Evolutionary conservation across 2,113 vertebrate genomes (phyloP), one percentile per base, ranked within the genome.

Genomic region (Onychostruthus taczanowskii): DNA sequence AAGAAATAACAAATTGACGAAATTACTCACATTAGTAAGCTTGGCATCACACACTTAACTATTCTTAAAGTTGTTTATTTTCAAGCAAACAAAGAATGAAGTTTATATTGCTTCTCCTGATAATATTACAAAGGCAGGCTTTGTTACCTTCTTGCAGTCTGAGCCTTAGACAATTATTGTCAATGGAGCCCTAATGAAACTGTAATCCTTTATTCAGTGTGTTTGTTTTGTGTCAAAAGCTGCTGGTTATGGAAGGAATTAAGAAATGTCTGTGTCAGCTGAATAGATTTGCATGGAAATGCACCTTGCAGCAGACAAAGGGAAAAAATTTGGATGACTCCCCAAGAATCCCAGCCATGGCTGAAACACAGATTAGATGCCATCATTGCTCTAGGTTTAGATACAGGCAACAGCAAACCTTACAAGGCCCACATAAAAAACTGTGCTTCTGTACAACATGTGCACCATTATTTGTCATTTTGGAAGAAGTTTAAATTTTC

Each of bases 1-100:
- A 61, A 94, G 69, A 93, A 89, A 80, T 52, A 94, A 85, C 20
- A 90, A 62, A 76, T 46, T 68, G 67, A 93, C 79, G 89, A 90
- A 89, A 90, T 91, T 64, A 64, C 61, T 80, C 67, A 61, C 26
- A 80, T 83, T 69, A 50, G n/a, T 66, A 83, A 84, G 26, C 55
- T 88, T 88, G 79, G 43, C 9, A 4, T 39, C 39, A 66, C 41
- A 33, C 73, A 26, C 16, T 85, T 78, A 80, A 43, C 59, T 62
- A 33, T 10, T 10, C 46, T 90, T 76, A 58, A 64, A 62, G 12
- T 23, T 76, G 72, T 82, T 68, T 76, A 73, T 83, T 91, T 23
- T 37, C 37, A 52, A 46, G 31, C 44, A 89, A 75, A 28, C 16
- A 79, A 67, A 90, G 53, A 89, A 68, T 68, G 21, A 83, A 62